Percentiles rank a stretch among this genome's conserved stretches.
Evolutionary conservation across 2,113 vertebrate species (phyloP).

Genomic region (Atractosteus spatula): DNA sequence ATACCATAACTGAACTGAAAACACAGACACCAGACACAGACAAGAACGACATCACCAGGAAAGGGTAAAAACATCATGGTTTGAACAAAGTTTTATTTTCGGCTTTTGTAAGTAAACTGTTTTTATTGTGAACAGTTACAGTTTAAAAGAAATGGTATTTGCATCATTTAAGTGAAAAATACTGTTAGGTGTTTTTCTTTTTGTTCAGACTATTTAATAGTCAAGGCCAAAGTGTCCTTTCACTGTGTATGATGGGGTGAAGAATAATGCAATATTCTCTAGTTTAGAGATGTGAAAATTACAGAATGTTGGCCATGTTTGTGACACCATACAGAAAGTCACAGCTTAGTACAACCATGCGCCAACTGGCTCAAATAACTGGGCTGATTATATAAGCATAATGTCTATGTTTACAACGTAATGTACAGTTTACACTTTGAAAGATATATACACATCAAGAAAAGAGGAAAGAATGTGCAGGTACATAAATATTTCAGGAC

Average conservation of each 20-base stretch:
- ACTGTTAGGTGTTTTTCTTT: neutral
- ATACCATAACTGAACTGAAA: neutral
- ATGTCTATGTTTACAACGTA: conserved; percentile 1
- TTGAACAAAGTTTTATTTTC: conserved; percentile 20
- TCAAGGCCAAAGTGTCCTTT: neutral
- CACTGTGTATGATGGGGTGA: neutral
- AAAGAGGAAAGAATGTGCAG: neutral
- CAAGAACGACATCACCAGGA: conserved; percentile 22
- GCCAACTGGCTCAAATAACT: neutral
- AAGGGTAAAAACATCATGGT: neutral
- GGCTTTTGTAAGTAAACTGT: neutral
- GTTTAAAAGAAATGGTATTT: neutral
- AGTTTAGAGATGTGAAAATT: neutral
- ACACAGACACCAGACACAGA: conserved; percentile 16
- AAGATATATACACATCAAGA: neutral
- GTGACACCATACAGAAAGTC: neutral
- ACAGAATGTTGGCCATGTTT: neutral
- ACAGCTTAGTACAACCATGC: neutral
- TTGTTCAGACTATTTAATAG: conserved; percentile 10
- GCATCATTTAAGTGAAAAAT: neutral
- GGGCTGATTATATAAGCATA: neutral
- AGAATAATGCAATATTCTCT: too few relatives aligned
- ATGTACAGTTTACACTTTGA: neutral
- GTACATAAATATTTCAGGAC: conserved; percentile 8
- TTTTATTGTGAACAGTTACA: neutral